Percentiles rank a stretch among this genome's conserved stretches.
phyloP scores from a whole-genome alignment of 2,888 invertebrate species.

The Lottia scabra region DNA sequence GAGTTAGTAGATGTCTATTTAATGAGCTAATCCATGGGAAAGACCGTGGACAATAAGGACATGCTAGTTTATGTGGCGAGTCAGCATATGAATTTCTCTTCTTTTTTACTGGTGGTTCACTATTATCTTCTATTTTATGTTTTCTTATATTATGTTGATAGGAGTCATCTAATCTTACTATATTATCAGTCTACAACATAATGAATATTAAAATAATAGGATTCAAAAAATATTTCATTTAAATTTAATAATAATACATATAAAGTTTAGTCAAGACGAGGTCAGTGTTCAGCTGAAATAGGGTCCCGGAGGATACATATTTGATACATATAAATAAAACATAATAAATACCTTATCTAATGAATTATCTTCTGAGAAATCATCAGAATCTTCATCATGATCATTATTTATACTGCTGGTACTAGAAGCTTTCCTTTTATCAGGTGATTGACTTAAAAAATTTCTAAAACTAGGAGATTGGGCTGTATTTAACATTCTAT shows the following conservation, averaged over 20 bases:
- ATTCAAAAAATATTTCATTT: too few species aligned
- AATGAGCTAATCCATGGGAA: constrained; percentile 98
- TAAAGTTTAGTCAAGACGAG: too few species aligned
- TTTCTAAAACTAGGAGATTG: constrained; percentile 76
- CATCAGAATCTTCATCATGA: not conserved
- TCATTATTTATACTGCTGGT: not conserved
- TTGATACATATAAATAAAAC: too few species aligned
- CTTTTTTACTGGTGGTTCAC: constrained; percentile 71
- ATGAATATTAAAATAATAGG: too few species aligned
- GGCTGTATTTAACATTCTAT: constrained; percentile 82
- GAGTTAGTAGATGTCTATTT: constrained; percentile 93
- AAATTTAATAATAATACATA: too few species aligned
- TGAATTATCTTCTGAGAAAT: not conserved
- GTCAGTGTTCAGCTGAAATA: too few species aligned
- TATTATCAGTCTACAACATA: too few species aligned
- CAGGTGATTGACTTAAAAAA: constrained; percentile 71
- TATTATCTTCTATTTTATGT: too few species aligned
- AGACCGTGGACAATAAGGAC: constrained; percentile 90
- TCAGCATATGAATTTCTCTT: constrained; percentile 95
- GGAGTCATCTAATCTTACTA: too few species aligned
- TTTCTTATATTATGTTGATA: too few species aligned
- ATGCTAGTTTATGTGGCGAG: constrained; percentile 92
- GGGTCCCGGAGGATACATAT: too few species aligned
- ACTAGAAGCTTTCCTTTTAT: constrained; percentile 20
- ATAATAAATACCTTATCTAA: not conserved